Percentiles rank a stretch among this genome's conserved stretches.
These are phyloP conservation scores for Ammodytes dubius DNA, from an alignment of 2,113 vertebrate genomes.

Conservation along the genomic window DNA sequence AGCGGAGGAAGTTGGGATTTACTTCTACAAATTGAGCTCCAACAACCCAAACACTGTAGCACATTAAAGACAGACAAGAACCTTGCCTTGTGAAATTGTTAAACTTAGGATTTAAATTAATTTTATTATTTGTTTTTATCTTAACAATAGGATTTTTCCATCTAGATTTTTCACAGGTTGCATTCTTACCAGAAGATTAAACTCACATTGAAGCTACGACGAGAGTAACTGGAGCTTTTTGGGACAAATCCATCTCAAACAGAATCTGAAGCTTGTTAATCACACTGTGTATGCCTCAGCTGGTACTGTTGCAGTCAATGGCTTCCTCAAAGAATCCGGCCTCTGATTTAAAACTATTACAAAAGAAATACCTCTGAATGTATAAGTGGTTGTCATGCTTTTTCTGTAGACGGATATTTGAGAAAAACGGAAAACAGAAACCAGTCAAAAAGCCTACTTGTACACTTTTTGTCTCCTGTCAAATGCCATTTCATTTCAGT, in stretches of 20 bases:
- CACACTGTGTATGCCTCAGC: conserved; percentile 6
- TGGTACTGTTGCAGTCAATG: conserved; percentile 17
- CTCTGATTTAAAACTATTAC: conserved; percentile 57
- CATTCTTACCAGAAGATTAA: not conserved
- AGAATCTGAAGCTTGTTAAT: conserved; percentile 7
- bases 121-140: too few species aligned
- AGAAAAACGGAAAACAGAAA: not conserved
- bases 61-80: too few species aligned
- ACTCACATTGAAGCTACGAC: not conserved
- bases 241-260: not conserved
- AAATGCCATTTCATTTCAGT: not conserved
- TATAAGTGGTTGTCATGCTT: conserved; percentile 22
- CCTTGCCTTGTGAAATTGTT: too few species aligned
- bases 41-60: too few species aligned
- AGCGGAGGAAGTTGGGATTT: too few species aligned
- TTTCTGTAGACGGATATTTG: conserved; percentile 16
- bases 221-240: conserved; percentile 38
- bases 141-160: not conserved
- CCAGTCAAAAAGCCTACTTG: not conserved
- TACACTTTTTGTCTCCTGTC: not conserved
- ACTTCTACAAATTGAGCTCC: too few species aligned
- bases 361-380: conserved; percentile 69
- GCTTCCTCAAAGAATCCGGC: conserved; percentile 21
- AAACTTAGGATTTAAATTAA: too few species aligned
- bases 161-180: not conserved